Evolutionary conservation across 2,888 invertebrate genomes (phyloP).

Genomic region (Tryphoninae sp.): DNA sequence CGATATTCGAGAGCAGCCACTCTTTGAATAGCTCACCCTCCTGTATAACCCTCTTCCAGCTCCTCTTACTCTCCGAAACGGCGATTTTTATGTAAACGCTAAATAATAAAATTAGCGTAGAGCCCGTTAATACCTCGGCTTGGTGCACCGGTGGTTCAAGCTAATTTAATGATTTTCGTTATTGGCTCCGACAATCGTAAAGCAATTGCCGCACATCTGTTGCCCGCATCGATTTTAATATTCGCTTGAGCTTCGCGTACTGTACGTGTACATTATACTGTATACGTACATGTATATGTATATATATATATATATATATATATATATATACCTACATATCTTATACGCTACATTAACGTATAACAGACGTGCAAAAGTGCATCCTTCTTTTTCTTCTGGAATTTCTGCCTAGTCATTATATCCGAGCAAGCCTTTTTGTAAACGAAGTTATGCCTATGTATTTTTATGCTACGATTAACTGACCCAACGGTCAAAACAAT

Average conservation of each 20-base stretch:
- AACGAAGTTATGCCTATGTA: background rate
- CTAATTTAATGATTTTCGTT: conserved; percentile 80
- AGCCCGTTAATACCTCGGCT: conserved; percentile 74
- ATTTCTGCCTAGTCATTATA: conserved; percentile 1
- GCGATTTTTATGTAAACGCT: conserved; percentile 72
- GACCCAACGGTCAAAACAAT: too few relatives aligned
- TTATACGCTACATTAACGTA: background rate
- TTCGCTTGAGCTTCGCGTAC: conserved; percentile 57
- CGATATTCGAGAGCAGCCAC: conserved; percentile 23
- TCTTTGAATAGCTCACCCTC: conserved; percentile 15
- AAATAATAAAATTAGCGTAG: conserved; percentile 77
- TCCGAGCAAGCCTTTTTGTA: background rate
- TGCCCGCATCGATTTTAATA: conserved; percentile 80
- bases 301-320: conserved; percentile 13
- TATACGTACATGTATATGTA: conserved; percentile 13
- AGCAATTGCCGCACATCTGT: conserved; percentile 79
- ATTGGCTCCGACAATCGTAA: conserved; percentile 77
- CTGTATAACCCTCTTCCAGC: conserved; percentile 9
- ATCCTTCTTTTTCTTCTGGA: conserved; percentile 23
- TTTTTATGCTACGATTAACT: background rate
- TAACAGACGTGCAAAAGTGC: background rate
- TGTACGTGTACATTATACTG: conserved; percentile 38
- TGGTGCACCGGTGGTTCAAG: conserved; percentile 72
- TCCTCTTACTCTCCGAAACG: conserved; percentile 31
- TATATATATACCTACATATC: conserved; percentile 9